phyloP scores from a whole-genome alignment of 2,113 vertebrate genomes.

The Chamaea fasciata region DNA sequence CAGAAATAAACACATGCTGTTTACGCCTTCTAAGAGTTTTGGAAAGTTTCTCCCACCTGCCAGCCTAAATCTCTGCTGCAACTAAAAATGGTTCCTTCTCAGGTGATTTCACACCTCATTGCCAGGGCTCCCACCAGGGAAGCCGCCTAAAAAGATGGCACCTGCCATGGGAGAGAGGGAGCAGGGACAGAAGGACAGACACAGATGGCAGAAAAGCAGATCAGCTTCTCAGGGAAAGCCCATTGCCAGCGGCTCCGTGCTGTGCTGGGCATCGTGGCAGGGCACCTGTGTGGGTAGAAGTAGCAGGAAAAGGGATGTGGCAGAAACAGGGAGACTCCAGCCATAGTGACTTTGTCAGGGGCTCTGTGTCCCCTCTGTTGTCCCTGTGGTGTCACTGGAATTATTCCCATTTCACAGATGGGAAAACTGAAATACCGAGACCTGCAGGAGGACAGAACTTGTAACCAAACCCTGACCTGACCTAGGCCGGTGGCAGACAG shows the following conservation, averaged over 20 bases:
- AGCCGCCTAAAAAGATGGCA: neutral
- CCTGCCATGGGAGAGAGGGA: neutral
- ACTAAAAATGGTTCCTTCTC: neutral
- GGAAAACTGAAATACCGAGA: neutral
- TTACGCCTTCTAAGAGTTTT: neutral
- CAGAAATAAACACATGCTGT: neutral
- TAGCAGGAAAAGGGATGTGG: neutral
- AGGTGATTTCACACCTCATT: conserved; percentile 1
- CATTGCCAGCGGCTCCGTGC: fast-evolving
- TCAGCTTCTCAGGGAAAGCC: neutral
- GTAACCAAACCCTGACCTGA: fast-evolving
- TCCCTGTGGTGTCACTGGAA: neutral
- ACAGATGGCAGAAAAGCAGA: conserved; percentile 1
- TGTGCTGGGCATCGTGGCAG: neutral
- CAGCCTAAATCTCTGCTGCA: neutral
- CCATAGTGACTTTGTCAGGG: neutral
- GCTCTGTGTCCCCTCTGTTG: neutral
- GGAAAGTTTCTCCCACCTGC: neutral
- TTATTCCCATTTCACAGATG: neutral
- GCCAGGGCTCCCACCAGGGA: neutral
- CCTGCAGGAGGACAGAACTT: neutral
- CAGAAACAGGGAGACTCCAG: neutral
- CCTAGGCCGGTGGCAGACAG: neutral
- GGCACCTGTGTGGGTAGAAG: neutral
- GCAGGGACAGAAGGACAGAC: neutral